Evolutionary conservation across 1,140 invertebrate species (phyloP).

Genomic region (Drosophila aff.): DNA sequence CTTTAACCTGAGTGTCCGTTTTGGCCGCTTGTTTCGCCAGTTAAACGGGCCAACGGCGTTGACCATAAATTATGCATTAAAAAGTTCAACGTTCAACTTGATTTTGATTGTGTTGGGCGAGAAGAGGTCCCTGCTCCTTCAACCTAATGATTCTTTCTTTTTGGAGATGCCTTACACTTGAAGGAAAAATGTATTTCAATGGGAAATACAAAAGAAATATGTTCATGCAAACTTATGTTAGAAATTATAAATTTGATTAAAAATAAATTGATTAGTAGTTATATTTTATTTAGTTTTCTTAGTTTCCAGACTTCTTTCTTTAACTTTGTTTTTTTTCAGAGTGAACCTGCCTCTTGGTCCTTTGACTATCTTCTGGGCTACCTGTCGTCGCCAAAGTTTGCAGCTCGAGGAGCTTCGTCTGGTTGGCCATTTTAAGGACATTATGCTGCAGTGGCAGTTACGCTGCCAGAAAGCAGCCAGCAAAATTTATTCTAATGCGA

Average conservation of each 20-base stretch:
- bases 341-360: background rate
- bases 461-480: constrained; percentile 22
- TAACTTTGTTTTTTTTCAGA: background rate
- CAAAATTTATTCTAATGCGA: constrained; percentile 79
- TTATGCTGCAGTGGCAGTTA: constrained; percentile 62
- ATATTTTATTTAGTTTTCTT: background rate
- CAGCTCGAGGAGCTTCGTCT: constrained; percentile 18
- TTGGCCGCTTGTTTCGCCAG: constrained; percentile 16
- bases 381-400: constrained; percentile 73
- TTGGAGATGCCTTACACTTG: background rate
- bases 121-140: constrained; percentile 42
- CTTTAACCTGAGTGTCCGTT: constrained; percentile 46
- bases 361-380: constrained; percentile 55
- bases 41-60: constrained; percentile 17
- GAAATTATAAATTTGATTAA: rapidly evolving
- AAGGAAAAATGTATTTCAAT: background rate
- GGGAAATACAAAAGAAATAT: background rate
- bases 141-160: constrained; percentile 27
- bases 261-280: background rate
- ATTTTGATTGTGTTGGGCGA: constrained; percentile 71
- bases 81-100: constrained; percentile 78
- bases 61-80: constrained; percentile 80
- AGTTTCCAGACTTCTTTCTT: too few species aligned
- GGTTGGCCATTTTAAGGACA: constrained; percentile 64
- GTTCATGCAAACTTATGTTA: background rate